Conservation (phyloP, 1,140 invertebrate species). For the Melitaea cinxia region DNA sequence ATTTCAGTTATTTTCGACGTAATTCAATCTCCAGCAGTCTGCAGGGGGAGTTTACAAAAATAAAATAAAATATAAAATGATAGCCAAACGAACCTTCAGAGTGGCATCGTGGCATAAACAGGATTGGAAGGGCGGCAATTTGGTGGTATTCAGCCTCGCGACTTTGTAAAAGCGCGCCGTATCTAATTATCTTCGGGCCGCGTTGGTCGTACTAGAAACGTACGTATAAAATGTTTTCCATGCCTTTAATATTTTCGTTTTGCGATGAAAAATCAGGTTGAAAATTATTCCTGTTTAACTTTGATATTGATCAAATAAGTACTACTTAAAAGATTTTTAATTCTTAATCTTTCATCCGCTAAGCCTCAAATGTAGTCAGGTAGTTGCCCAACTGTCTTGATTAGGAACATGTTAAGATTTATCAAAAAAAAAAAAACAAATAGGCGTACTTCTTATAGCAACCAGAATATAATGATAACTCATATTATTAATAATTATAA, state of each 20-base stretch:
- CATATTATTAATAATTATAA: too few relatives aligned
- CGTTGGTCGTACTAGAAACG: conserved; percentile 43
- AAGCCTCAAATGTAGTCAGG: too few relatives aligned
- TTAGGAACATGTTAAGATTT: too few relatives aligned
- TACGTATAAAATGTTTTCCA: conserved; percentile 38
- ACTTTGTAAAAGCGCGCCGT: conserved; percentile 76
- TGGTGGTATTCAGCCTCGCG: conserved; percentile 72
- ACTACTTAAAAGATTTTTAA: too few relatives aligned
- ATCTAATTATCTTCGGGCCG: conserved; percentile 78
- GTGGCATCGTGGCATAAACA: conserved; percentile 63
- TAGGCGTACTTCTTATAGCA: too few relatives aligned
- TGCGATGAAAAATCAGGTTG: background rate
- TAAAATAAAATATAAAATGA: conserved; percentile 52
- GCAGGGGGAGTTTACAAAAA: conserved; percentile 7
- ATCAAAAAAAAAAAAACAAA: too few relatives aligned
- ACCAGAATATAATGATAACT: too few relatives aligned
- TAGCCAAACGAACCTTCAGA: conserved; percentile 45
- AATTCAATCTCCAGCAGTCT: conserved; percentile 2
- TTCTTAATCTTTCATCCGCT: too few relatives aligned
- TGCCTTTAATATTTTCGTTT: conserved; percentile 19
- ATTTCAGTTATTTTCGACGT: background rate
- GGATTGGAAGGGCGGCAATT: conserved; percentile 78
- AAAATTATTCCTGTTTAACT: background rate
- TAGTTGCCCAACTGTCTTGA: too few relatives aligned
- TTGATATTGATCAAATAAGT: too few relatives aligned